phyloP scores from a whole-genome alignment of 1,140 invertebrate genomes.

The Meloidogyne floridensis region DNA sequence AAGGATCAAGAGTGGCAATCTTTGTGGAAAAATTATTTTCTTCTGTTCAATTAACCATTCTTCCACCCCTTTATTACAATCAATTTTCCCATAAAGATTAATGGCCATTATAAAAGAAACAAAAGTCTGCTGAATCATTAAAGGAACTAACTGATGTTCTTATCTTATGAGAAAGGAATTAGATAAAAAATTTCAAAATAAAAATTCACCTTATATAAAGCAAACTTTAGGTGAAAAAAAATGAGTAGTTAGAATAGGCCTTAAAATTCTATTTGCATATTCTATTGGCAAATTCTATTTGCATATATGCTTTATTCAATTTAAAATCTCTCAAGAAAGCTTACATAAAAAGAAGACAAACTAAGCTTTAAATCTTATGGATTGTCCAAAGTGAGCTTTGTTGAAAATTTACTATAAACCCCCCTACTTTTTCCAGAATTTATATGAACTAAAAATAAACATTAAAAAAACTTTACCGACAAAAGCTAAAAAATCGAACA shows the following conservation, averaged over 20 bases:
- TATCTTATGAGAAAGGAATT: background rate
- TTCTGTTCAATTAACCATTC: background rate
- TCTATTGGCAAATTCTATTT: background rate
- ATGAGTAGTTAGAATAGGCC: background rate
- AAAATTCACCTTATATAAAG: background rate
- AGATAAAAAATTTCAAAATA: background rate
- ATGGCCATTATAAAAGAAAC: background rate
- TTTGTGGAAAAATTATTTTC: background rate
- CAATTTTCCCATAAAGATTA: background rate
- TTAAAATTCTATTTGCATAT: slow-evolving; percentile 1
- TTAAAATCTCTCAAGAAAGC: background rate
- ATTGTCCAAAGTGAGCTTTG: too few relatives aligned
- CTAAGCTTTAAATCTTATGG: too few relatives aligned
- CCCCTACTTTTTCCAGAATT: too few relatives aligned
- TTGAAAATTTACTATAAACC: too few relatives aligned
- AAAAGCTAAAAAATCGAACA: too few relatives aligned
- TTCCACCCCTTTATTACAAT: background rate
- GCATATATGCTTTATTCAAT: background rate
- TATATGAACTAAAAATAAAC: too few relatives aligned
- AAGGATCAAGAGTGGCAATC: slow-evolving; percentile 1
- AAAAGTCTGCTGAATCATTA: background rate
- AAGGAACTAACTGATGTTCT: background rate
- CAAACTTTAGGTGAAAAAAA: background rate
- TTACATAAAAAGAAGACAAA: background rate
- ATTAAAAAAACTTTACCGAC: too few relatives aligned